Conservation (phyloP, 2,113 vertebrate species). For the Rutilus rutilus region DNA sequence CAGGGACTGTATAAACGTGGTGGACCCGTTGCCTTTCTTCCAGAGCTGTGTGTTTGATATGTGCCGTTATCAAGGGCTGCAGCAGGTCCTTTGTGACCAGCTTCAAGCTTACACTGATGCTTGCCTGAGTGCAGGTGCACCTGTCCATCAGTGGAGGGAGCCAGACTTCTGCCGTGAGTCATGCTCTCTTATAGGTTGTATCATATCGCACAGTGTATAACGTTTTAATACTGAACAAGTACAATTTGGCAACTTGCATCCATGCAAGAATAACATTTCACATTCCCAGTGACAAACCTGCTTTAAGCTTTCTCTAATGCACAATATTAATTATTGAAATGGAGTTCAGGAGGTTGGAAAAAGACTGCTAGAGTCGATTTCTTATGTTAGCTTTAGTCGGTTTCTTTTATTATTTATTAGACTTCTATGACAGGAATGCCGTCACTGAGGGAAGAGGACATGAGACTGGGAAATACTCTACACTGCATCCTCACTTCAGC, state of each 20-base stretch:
- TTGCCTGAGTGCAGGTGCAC: constrained; percentile 76
- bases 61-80: constrained; percentile 77
- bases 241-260: background rate
- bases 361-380: background rate
- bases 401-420: background rate
- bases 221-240: background rate
- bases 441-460: background rate
- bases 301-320: background rate
- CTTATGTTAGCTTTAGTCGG: background rate
- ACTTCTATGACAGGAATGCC: background rate
- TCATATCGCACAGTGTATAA: background rate
- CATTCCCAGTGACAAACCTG: background rate
- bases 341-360: background rate
- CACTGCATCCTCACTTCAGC: background rate
- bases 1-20: constrained; percentile 76
- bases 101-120: constrained; percentile 78
- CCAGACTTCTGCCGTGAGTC: constrained; percentile 81
- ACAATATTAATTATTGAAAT: background rate
- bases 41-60: constrained; percentile 80
- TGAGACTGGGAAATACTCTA: background rate
- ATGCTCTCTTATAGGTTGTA: background rate
- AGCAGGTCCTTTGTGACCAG: constrained; percentile 75
- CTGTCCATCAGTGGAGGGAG: constrained; percentile 78
- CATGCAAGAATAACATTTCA: background rate
- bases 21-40: constrained; percentile 75